Base-by-base conservation (phyloP, 2,113 vertebrate species). In the Solenodon paradoxus region DNA sequence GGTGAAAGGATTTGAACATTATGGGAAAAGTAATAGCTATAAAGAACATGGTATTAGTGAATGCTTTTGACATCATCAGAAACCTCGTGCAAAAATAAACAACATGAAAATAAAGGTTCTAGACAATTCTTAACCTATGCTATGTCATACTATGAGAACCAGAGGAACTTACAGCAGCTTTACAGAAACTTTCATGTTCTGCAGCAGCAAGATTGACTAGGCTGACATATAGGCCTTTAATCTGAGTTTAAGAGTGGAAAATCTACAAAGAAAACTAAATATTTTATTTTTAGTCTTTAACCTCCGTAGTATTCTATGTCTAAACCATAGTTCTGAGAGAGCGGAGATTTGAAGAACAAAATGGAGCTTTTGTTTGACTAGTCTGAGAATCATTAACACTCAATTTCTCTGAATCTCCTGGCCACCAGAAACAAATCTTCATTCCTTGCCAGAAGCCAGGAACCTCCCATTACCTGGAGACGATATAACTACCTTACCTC, bases 21-120 rank as follows among this genome's bases (percentile, higher is more conserved):
- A 85, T 91, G 45, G 59, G 13, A 84, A 77, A 32, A 72, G 45
- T 82, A 45, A 49, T 90, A 94, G 94, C 90, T 84, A 88, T 42
- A 77, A 84, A 78, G 87, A 85, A 61, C 75, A 19, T 69, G 47
- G n/a, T 90, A 35, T 69, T 75, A 32, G 35, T 92, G 71, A 42
- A 32, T 94, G 51, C 57, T 83, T 90, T 90, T 95, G 71, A 93
- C 90, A 77, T 95, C 75, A 88, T 53, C 24, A 90, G 64, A 96
- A 95, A 38, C 57, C 51, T 94, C 92, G 71, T 64, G 77, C 87
- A 90, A 95, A 47, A 53, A 66, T 30, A n/a, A n/a, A n/a, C n/a
- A n/a, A n/a, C n/a, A n/a, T n/a, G n/a, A n/a, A n/a, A n/a, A n/a
- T 87, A 90, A 16, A 83, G 77, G n/a, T 38, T 92, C 45, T 63